phyloP scores from a whole-genome alignment of 2,888 invertebrate genomes.

The Pachycephus smyrnensis region DNA sequence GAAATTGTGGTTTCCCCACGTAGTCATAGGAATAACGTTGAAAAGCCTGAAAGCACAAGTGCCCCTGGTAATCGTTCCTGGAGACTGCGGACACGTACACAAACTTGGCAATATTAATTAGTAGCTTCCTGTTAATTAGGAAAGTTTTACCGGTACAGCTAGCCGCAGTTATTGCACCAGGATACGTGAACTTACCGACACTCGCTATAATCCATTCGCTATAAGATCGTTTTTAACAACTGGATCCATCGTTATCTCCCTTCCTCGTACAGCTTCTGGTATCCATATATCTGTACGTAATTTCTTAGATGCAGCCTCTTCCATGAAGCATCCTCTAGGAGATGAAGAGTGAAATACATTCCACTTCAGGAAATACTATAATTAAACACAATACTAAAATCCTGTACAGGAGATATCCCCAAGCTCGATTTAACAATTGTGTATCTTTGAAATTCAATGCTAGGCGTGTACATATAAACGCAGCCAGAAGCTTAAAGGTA shows the following conservation, averaged over 20 bases:
- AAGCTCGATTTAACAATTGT: background rate
- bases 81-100: background rate
- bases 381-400: background rate
- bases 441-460: background rate
- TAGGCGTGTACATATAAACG: background rate
- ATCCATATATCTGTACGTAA: conserved; percentile 12
- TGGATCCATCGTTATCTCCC: background rate
- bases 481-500: background rate
- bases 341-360: conserved; percentile 4
- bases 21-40: background rate
- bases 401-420: background rate
- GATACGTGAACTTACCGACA: conserved; percentile 21
- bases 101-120: conserved; percentile 42
- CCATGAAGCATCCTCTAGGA: background rate
- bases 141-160: conserved; percentile 36
- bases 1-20: conserved; percentile 16
- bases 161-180: conserved; percentile 8
- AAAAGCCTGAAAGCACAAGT: conserved; percentile 17
- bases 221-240: background rate
- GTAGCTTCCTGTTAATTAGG: conserved; percentile 45
- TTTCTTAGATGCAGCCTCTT: conserved; percentile 9
- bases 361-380: background rate
- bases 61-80: conserved; percentile 17
- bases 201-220: conserved; percentile 24
- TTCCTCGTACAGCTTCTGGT: background rate